Base-by-base conservation (phyloP, 2,888 invertebrate species). In the Lypha dubia region DNA sequence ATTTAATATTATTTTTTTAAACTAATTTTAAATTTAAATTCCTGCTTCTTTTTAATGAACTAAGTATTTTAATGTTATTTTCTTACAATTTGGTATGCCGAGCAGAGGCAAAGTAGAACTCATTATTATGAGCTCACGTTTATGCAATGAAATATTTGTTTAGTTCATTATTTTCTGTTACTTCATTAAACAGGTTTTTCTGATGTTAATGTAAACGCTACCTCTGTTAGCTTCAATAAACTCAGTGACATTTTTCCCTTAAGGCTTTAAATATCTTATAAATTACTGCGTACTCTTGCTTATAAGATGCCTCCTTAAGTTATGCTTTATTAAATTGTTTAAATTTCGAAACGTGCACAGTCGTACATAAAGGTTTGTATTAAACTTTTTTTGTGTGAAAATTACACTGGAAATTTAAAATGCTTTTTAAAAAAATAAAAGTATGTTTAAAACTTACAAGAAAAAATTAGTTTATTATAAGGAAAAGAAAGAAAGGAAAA, bases 201-300 rank as follows among this genome's bases (percentile, higher is more conserved):
- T 17, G 5, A 17, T 41, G 28, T 65, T 67, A 13, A 28, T 41
- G 5, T 7, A 24, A 28, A n/a, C 6, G 22, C 20, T 71, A 0
- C 22, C 41, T 65, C n/a, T 9, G 32, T 56, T 24, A n/a, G 56
- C 65, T 70, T 62, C 28, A 83, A 83, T 58, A 62, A 79, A 74
- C 63, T 63, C 58, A 79, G 63, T 83, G 83, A 83, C 79, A 83
- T 70, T 74, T 51, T 77, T 75, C 28, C 51, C 70, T 75, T 71
- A 58, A 70, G 83, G 83, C 79, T 13, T 77, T 76, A 41, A 28
- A 17, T 56, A 22, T 60, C 17, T 32, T 11, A 35, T 20, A 20
- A 58, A 63, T 49, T 24, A 32, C 17, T 65, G 22, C 9, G 22
- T 65, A 41, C 38, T 38, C 22, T 53, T 71, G 53, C 46, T 60